These are phyloP conservation scores for Hylia prasina DNA, from an alignment of 2,113 vertebrate species.

Conservation along the genomic window DNA sequence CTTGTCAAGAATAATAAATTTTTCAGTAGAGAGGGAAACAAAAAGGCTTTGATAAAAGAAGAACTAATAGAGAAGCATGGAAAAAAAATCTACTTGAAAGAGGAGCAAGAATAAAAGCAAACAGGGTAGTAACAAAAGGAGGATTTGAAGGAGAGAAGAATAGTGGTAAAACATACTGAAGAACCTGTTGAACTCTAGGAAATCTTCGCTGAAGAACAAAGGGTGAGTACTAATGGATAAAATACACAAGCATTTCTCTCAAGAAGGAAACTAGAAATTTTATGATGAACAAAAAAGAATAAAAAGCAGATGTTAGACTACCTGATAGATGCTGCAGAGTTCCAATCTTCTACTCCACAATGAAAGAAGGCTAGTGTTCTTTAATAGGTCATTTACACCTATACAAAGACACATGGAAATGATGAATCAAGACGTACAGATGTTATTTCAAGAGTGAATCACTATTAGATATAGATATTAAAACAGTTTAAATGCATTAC, in stretches of 20 bases:
- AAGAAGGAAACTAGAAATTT: not conserved
- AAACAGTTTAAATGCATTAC: not conserved
- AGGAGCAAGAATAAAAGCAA: not conserved
- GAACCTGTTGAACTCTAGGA: not conserved
- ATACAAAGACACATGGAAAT: not conserved
- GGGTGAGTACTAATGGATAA: not conserved
- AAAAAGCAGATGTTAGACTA: not conserved
- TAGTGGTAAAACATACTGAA: not conserved
- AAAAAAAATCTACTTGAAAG: not conserved
- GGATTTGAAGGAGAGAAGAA: not conserved
- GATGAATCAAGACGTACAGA: not conserved
- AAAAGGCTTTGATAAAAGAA: not conserved
- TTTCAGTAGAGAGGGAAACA: not conserved
- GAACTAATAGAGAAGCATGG: not conserved
- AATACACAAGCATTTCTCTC: not conserved
- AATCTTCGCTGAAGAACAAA: not conserved
- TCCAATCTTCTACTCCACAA: not conserved
- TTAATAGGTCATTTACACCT: not conserved
- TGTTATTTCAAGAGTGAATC: not conserved
- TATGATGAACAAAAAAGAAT: not conserved
- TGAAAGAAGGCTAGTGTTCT: not conserved
- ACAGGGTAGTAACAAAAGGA: not conserved
- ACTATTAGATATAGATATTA: not conserved
- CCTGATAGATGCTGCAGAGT: not conserved
- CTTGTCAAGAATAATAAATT: not conserved